These are phyloP conservation scores for Conus betulinus DNA, from an alignment of 1,140 invertebrate genomes.

Conservation along the genomic window DNA sequence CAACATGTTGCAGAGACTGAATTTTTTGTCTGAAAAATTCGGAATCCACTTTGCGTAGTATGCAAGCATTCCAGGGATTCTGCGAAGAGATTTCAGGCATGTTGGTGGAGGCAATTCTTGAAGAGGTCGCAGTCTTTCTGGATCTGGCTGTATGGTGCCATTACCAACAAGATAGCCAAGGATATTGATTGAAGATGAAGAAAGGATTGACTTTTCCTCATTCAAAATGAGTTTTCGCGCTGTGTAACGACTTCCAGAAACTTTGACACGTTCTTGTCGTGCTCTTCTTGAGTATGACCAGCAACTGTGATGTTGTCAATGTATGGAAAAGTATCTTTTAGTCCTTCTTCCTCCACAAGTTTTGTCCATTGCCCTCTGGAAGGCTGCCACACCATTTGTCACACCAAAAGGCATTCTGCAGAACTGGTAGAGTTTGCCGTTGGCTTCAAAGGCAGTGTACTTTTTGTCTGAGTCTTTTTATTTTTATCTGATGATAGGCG, in stretches of 20 bases:
- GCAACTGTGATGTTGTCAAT: background rate
- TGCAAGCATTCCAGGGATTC: conserved; percentile 24
- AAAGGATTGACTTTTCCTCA: too few species aligned
- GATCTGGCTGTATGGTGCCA: conserved; percentile 18
- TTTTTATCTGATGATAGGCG: too few species aligned
- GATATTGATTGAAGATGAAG: too few species aligned
- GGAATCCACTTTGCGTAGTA: conserved; percentile 32
- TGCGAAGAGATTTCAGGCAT: background rate
- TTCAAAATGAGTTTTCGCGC: too few species aligned
- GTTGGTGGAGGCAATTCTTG: conserved; percentile 2
- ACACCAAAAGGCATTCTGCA: conserved; percentile 20
- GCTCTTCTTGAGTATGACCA: conserved; percentile 10
- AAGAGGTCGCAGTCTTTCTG: conserved; percentile 14
- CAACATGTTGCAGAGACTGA: background rate
- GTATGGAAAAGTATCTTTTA: background rate
- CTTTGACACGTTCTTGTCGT: background rate
- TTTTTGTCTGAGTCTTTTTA: too few species aligned
- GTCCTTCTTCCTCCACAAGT: background rate
- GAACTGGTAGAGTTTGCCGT: conserved; percentile 8
- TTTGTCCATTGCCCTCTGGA: conserved; percentile 17
- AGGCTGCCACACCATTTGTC: conserved; percentile 10
- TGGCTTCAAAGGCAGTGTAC: conserved; percentile 16
- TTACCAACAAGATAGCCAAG: conserved; percentile 7
- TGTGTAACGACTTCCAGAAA: too few species aligned
- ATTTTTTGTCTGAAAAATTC: conserved; percentile 30